A percentile compares a stretch with the other conserved stretches of the same genome.
phyloP scores from a whole-genome alignment of 2,888 invertebrate species.

The Nemotelus pantherinus region DNA sequence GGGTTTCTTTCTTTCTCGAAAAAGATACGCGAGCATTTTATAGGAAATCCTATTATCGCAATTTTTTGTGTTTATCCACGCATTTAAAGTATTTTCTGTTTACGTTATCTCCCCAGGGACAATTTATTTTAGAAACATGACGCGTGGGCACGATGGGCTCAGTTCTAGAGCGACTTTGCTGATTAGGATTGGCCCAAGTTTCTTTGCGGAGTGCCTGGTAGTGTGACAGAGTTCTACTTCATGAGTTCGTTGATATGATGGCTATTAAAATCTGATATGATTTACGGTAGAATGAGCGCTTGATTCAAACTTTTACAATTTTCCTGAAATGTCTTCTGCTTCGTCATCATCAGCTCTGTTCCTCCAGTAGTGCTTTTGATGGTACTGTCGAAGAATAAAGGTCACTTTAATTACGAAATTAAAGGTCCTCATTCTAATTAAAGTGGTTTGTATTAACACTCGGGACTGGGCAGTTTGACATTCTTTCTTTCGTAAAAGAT shows the following conservation, averaged over 20 bases:
- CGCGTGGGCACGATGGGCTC: slow-evolving; percentile 6
- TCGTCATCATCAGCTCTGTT: slow-evolving; percentile 23
- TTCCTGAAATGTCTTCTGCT: neutral
- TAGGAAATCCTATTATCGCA: slow-evolving; percentile 41
- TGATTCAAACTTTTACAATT: slow-evolving; percentile 5
- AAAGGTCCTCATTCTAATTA: slow-evolving; percentile 9
- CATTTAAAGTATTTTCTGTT: slow-evolving; percentile 37
- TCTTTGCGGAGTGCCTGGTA: neutral
- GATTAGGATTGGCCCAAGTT: slow-evolving; percentile 25
- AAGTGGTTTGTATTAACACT: slow-evolving; percentile 16
- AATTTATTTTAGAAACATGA: slow-evolving; percentile 37
- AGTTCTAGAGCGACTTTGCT: slow-evolving; percentile 4
- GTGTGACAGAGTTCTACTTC: neutral
- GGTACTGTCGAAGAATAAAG: slow-evolving; percentile 26
- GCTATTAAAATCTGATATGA: slow-evolving; percentile 13
- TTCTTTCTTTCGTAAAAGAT: neutral
- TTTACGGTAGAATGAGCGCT: too few relatives aligned
- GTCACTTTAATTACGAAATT: slow-evolving; percentile 38
- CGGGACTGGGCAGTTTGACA: slow-evolving; percentile 9
- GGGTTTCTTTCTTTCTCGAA: slow-evolving; percentile 5
- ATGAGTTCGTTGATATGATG: slow-evolving; percentile 19
- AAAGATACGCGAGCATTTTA: slow-evolving; percentile 35
- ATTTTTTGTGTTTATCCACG: slow-evolving; percentile 43
- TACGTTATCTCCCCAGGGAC: slow-evolving; percentile 28
- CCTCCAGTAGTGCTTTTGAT: slow-evolving; percentile 23